A percentile compares a stretch with the other conserved stretches of the same genome.
These are phyloP conservation scores for Hydrolagus affinis DNA, from an alignment of 2,113 vertebrate species.

Conservation along the genomic window DNA sequence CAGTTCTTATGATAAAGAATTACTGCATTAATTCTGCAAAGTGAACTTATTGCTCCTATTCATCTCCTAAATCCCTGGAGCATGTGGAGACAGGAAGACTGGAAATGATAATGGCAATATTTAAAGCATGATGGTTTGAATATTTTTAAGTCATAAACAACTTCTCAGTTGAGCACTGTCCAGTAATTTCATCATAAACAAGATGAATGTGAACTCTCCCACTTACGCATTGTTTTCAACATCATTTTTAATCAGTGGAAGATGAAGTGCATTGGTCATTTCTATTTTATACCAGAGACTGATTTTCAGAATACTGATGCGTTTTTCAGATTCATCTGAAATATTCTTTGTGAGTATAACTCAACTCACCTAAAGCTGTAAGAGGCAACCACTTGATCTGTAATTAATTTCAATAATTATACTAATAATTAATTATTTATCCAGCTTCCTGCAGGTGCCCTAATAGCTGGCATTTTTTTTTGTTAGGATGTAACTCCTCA, in stretches of 20 bases:
- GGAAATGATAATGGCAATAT: conserved; percentile 80
- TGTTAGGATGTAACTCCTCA: not conserved
- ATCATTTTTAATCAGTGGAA: conserved; percentile 28
- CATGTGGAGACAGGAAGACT: conserved; percentile 83
- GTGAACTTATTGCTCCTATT: conserved; percentile 97
- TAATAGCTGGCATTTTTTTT: not conserved
- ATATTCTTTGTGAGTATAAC: not conserved
- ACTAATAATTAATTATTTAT: not conserved
- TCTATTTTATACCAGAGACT: conserved; percentile 9
- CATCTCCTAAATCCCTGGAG: conserved; percentile 90
- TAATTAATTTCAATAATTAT: conserved; percentile 1
- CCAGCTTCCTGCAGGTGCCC: not conserved
- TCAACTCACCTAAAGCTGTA: not conserved
- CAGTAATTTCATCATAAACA: conserved; percentile 27
- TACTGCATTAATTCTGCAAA: conserved; percentile 99
- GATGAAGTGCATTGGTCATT: not conserved
- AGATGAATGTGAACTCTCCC: conserved; percentile 19
- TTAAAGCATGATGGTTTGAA: conserved; percentile 71
- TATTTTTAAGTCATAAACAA: conserved; percentile 70
- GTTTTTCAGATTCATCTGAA: not conserved
- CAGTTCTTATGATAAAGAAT: conserved; percentile 94
- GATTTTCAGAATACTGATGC: not conserved
- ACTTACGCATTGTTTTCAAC: conserved; percentile 4
- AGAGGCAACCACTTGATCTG: not conserved
- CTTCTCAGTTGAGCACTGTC: conserved; percentile 53